Evolutionary conservation across 2,797 vertebrate species (phyloP), one percentile per base, ranked within the genome.

Genomic region (Gallirallus australis): DNA sequence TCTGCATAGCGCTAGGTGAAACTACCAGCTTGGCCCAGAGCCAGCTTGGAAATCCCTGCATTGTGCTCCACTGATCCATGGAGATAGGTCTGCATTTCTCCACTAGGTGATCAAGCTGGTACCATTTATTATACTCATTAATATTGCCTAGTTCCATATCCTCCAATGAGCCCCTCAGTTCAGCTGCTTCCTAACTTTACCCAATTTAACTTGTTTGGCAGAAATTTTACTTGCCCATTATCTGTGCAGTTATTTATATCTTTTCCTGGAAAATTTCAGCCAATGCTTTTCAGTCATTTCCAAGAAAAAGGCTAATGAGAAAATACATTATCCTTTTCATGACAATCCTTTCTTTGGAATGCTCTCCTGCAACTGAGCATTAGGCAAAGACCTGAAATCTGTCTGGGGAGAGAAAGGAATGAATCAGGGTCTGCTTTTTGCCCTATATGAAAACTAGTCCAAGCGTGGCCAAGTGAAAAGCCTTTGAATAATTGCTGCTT

Each of bases 321-420:
- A 96, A 89, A 90, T 72, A 42, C 50, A 82, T 91, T 89, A 82
- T 73, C 52, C 4, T 82, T 33, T 70, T 77, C 75, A 61, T 17
- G 66, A 56, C 73, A 86, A 69, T 76, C 14, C 50, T 82, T 70
- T 90, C 59, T 75, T 89, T 93, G 75, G 77, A 95, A 86, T 70
- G 54, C 24, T 93, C 27, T 93, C 45, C 21, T 80, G 48, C 56
- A 94, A 63, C 1, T 81, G 65, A 82, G 33, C 57, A 60, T 96
- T 71, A 93, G 93, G 50, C 68, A 94, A 94, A 94, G 76, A 88
- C 56, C 59, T 76, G 53, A 86, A 92, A 89, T 87, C 73, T 91
- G 15, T 76, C 82, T 76, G 0, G 0, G 15, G 28, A 92, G 40
- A 59, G 66, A 81, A 72, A 72, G 6, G 59, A 94, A 86, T 70